Percentiles rank a stretch among this genome's conserved stretches.
phyloP scores from a whole-genome alignment of 2,113 vertebrate species.

The Brachirus orientalis region DNA sequence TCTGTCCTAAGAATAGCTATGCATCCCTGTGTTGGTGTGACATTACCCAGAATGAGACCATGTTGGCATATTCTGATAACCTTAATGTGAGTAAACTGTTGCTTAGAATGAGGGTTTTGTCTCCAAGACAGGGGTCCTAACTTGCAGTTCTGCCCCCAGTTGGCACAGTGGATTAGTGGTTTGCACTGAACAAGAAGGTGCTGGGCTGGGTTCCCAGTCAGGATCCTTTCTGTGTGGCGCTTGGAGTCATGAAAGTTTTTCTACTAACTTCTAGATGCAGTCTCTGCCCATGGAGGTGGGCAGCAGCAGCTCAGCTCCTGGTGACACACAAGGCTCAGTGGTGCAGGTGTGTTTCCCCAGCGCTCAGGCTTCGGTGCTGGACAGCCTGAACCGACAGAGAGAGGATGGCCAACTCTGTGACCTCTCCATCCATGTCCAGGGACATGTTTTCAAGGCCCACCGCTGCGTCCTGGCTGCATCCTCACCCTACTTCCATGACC shows the following conservation, averaged over 20 bases:
- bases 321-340: slow-evolving; percentile 61
- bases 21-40: no score
- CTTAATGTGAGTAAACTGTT: no score
- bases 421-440: slow-evolving; percentile 87
- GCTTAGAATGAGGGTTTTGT: no score
- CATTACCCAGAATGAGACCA: no score
- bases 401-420: slow-evolving; percentile 88
- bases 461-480: slow-evolving; percentile 86
- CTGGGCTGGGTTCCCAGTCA: no score
- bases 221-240: no score
- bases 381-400: slow-evolving; percentile 90
- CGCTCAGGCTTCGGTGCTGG: slow-evolving; percentile 86
- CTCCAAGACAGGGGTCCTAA: no score
- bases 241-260: background rate
- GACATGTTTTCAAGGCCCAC: slow-evolving; percentile 85
- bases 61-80: no score
- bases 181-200: no score
- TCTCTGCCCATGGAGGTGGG: slow-evolving; percentile 68
- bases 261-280: slow-evolving; percentile 56
- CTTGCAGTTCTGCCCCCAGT: no score
- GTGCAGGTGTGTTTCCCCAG: slow-evolving; percentile 91
- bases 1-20: no score
- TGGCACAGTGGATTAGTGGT: no score
- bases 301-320: slow-evolving; percentile 64
- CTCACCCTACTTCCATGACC: slow-evolving; percentile 88